Base-by-base conservation (phyloP, 2,888 invertebrate species). In the Caenorhabditis panamensis region DNA sequence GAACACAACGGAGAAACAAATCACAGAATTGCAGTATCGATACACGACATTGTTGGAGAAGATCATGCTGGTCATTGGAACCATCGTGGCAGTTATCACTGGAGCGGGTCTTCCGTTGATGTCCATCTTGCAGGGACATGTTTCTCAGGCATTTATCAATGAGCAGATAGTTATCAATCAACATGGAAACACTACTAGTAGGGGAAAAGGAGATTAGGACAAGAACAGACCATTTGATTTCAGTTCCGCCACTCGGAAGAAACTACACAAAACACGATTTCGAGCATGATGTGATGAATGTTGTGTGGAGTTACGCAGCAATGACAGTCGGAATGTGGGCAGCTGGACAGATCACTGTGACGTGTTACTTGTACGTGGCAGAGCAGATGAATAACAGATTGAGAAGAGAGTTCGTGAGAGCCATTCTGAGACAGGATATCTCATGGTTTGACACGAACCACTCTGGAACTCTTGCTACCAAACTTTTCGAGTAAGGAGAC, bases 301-400 rank as follows among this genome's bases (percentile, higher is more conserved):
- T 85, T 8, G 84, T 87, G 20, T 87, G 81, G 68, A 81, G 76
- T 11, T 87, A 87, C 41, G 82, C 83, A 1, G 81, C 72, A n/a
- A 85, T 87, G 76, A 75, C 85, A 18, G 79, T 87, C 13, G 85
- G 83, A 66, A 80, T 82, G 51, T 87, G 83, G 78, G 63, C 75
- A 3, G 85, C 86, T 13, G 86, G 84, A 16, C 79, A 78, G 54
- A 79, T 84, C 26, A 61, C 84, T 54, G 72, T 79, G 24, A 84
- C 88, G 2, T 91, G 91, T 79, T 92, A 92, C 91, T 87, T 91
- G 80, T 87, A 89, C 22, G 90, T 92, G 3, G 91, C 92, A 1
- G 92, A 92, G 80, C 85, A 92, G 67, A 93, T 93, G 91, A 90
- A 92, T 1, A 91, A 92, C 61, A 86, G 91, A 37, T 91, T 93